These are phyloP conservation scores for Rattus rattus DNA, from an alignment of 2,113 vertebrate genomes.

Conservation along the genomic window DNA sequence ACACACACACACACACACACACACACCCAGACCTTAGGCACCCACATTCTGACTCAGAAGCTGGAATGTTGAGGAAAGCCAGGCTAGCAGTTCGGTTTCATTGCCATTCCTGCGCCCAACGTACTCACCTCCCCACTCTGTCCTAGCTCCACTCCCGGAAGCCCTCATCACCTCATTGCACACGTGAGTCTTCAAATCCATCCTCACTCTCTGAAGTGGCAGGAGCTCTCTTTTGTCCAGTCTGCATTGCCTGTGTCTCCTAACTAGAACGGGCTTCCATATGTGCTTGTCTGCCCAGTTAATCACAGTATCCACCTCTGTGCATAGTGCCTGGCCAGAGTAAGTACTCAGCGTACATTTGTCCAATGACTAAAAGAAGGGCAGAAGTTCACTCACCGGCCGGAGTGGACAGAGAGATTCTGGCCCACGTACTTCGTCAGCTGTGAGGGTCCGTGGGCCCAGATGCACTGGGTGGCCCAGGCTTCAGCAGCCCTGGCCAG, in stretches of 20 bases:
- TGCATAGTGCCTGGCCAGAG: too few relatives aligned
- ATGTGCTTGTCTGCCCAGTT: background rate
- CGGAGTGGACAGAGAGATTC: conserved; percentile 93
- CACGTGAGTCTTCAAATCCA: fast-evolving
- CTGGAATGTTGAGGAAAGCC: background rate
- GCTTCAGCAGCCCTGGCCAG: conserved; percentile 91
- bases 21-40: background rate
- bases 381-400: conserved; percentile 86
- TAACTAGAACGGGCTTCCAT: background rate
- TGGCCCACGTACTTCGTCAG: conserved; percentile 92
- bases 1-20: too few relatives aligned
- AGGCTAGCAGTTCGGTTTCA: background rate
- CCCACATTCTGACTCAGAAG: background rate
- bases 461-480: conserved; percentile 92
- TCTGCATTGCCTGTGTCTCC: background rate
- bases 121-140: background rate
- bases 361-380: background rate
- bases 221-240: background rate
- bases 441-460: conserved; percentile 92
- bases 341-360: background rate
- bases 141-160: background rate
- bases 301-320: fast-evolving
- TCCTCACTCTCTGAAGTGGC: background rate
- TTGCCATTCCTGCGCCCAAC: too few relatives aligned
- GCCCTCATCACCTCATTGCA: too few relatives aligned